Evolutionary conservation across 2,888 invertebrate genomes (phyloP).

Genomic region (Rhamnusium bicolor): DNA sequence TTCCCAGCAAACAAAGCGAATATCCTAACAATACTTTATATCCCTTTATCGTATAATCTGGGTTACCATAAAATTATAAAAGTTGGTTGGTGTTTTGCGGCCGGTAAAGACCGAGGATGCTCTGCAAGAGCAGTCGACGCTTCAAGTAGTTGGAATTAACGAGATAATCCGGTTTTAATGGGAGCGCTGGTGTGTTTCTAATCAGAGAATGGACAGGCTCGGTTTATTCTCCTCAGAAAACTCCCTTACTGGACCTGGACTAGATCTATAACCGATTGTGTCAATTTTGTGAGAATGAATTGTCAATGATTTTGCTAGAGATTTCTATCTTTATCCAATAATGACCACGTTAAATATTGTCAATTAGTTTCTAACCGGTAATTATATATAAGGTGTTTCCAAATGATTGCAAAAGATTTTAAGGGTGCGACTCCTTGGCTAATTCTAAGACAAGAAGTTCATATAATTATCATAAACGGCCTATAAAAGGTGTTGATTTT

Average conservation of each 20-base stretch:
- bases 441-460: no score
- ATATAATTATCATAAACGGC: no score
- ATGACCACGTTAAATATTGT: no score
- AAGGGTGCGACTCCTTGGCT: no score
- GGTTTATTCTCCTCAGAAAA: slow-evolving; percentile 18
- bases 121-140: slow-evolving; percentile 22
- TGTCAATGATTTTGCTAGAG: background rate
- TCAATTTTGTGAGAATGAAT: background rate
- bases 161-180: slow-evolving; percentile 62
- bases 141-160: slow-evolving; percentile 35
- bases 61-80: slow-evolving; percentile 27
- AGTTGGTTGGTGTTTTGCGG: slow-evolving; percentile 19
- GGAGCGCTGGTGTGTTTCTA: slow-evolving; percentile 60
- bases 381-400: no score
- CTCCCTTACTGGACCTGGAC: background rate
- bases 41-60: background rate
- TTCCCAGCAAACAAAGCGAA: slow-evolving; percentile 7
- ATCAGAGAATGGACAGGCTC: slow-evolving; percentile 52
- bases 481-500: no score
- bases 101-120: background rate
- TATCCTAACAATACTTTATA: background rate
- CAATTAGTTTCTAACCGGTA: no score
- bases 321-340: background rate
- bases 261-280: background rate
- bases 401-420: no score